Base-by-base conservation (phyloP, 2,888 invertebrate genomes). In the Hybos culiciformis region DNA sequence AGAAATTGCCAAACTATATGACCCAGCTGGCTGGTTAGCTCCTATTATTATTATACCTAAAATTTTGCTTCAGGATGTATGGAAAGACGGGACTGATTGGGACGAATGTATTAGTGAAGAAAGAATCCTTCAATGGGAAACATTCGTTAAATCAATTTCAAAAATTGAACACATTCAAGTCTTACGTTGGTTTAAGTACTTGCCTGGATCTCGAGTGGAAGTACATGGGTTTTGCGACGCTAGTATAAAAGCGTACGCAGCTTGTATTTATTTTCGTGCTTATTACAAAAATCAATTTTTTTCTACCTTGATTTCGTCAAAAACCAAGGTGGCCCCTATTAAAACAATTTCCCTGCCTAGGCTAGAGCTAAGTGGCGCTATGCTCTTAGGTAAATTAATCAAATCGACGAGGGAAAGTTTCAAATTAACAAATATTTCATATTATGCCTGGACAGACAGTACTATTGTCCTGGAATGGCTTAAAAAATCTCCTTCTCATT, bases 381-480 rank as follows among this genome's bases (percentile, higher is more conserved):
- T 39, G 2, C 33, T 50, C 2, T n/a, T 43, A 15, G 11, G 44
- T 12, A 39, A 38, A 15, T 21, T 48, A 5, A 21, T 46, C 9
- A n/a, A 36, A 9, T 17, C 37, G 3, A 15, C 44, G 12, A 39
- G 17, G 6, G n/a, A 15, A 9, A 20, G 37, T 21, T 24, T 41
- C 5, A 38, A 40, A 4, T 18, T 29, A 1, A 14, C 5, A 20
- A 20, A 38, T 6, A 9, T 14, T 15, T 42, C 26, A 24, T 44
- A 46, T 18, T 51, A 33, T 43, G 50, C 46, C 18, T 49, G 48
- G 49, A 44, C 36, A 9, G 46, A 49, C 24, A 49, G 49, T 15
- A 37, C 32, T 17, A 31, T 56, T 11, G 51, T 50, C 2, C 37
- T 54, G 12, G 39, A 47, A 7, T 56, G 54, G 53, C 29, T 54